These are phyloP conservation scores for Cyanistes caeruleus DNA, from an alignment of 2,113 vertebrate genomes.

Conservation along the genomic window DNA sequence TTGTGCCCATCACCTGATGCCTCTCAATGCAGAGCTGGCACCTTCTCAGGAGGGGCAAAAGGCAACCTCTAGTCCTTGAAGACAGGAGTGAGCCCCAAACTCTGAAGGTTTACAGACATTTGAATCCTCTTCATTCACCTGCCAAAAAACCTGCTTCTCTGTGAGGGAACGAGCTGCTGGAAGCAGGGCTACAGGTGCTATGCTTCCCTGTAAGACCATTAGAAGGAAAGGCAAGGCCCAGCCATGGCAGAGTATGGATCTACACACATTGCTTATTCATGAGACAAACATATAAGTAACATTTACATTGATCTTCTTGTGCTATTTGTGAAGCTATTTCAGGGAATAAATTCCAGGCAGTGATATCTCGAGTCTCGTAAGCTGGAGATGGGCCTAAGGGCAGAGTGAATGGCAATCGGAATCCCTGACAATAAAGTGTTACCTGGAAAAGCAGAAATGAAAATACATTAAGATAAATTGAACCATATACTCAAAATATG, in stretches of 20 bases:
- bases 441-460: slow-evolving; percentile 61
- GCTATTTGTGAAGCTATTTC: slow-evolving; percentile 54
- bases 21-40: not conserved
- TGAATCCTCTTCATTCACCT: not conserved
- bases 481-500: not conserved
- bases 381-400: slow-evolving; percentile 13
- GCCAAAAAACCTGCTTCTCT: not conserved
- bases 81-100: not conserved
- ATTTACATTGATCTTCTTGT: slow-evolving; percentile 68
- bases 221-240: not conserved
- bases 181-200: not conserved
- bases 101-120: not conserved
- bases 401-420: slow-evolving; percentile 57
- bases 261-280: not conserved
- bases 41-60: not conserved
- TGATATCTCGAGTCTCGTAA: slow-evolving; percentile 29
- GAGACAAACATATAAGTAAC: slow-evolving; percentile 21
- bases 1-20: not conserved
- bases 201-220: not conserved
- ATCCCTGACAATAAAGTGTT: slow-evolving; percentile 64
- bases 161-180: not conserved
- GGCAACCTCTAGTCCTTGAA: not conserved
- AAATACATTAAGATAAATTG: slow-evolving; percentile 17
- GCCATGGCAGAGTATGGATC: not conserved
- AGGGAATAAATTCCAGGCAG: slow-evolving; percentile 51